Evolutionary conservation across 1,140 invertebrate genomes (phyloP).

Genomic region (Meloidogyne hapla): DNA sequence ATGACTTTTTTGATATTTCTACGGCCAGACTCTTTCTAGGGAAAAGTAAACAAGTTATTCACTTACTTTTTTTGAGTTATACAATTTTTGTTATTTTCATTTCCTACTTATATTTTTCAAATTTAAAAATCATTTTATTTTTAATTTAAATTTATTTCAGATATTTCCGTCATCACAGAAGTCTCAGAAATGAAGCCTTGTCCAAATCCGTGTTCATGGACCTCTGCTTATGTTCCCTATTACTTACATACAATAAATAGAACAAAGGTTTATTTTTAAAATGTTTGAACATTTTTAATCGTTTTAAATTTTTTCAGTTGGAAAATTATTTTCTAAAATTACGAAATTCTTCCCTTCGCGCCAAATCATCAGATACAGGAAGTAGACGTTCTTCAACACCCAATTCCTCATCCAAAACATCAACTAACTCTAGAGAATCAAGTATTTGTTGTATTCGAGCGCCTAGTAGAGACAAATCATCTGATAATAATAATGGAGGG

Average conservation of each 20-base stretch:
- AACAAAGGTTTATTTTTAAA: conserved; percentile 38
- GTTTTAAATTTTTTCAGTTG: conserved; percentile 33
- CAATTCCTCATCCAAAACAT: conserved; percentile 49
- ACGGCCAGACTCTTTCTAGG: no score
- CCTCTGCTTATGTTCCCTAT: conserved; percentile 57
- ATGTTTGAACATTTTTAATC: background rate
- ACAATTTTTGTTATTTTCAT: no score
- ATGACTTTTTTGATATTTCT: no score
- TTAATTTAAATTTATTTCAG: conserved; percentile 34
- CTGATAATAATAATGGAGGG: background rate
- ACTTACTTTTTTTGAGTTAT: no score
- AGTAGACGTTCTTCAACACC: conserved; percentile 43
- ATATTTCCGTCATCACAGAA: conserved; percentile 56
- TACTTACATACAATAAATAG: conserved; percentile 58
- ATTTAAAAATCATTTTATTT: background rate
- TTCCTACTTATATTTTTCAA: background rate
- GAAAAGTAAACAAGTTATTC: no score
- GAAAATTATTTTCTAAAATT: conserved; percentile 45
- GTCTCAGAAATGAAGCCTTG: conserved; percentile 51
- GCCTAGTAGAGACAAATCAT: conserved; percentile 5
- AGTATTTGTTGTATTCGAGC: conserved; percentile 17
- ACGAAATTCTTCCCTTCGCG: conserved; percentile 22
- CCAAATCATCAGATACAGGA: conserved; percentile 23
- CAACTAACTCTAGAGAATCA: conserved; percentile 46
- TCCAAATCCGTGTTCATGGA: conserved; percentile 58